phyloP scores from a whole-genome alignment of 1,140 invertebrate species.

The Lordiphosa stackelbergi region DNA sequence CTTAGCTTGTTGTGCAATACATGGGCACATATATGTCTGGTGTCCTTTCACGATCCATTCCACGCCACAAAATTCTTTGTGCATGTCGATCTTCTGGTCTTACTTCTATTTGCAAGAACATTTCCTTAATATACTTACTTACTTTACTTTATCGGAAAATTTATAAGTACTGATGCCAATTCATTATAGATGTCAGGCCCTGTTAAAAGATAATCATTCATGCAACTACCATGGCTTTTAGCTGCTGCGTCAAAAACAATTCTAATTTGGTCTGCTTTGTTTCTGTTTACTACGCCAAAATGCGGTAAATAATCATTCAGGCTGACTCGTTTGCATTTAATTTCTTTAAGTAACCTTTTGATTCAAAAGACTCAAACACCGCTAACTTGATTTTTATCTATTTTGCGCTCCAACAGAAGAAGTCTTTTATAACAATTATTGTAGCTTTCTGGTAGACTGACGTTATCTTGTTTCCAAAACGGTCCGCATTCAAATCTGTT shows the following conservation, averaged over 20 bases:
- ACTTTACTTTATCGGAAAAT: too few relatives aligned
- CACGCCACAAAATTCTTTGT: constrained; percentile 15
- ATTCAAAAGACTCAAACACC: constrained; percentile 2
- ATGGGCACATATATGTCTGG: constrained; percentile 20
- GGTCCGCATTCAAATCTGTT: constrained; percentile 9
- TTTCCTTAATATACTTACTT: constrained; percentile 16
- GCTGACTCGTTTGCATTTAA: neutral
- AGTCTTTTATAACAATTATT: constrained; percentile 2
- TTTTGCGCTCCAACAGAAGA: constrained; percentile 10
- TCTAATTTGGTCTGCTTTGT: constrained; percentile 12
- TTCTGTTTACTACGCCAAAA: constrained; percentile 16
- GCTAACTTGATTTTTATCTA: constrained; percentile 1
- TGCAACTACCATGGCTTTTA: too few relatives aligned
- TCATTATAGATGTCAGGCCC: too few relatives aligned
- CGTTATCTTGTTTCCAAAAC: constrained; percentile 11
- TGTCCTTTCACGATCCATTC: neutral
- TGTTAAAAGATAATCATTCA: too few relatives aligned
- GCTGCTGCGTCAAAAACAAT: too few relatives aligned
- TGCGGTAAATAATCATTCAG: constrained; percentile 15
- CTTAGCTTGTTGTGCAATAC: constrained; percentile 27
- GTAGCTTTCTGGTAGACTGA: constrained; percentile 10
- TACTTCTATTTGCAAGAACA: constrained; percentile 24
- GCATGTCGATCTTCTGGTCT: constrained; percentile 1
- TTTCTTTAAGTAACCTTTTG: constrained; percentile 13
- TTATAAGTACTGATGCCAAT: too few relatives aligned